phyloP scores from a whole-genome alignment of 1,140 invertebrate genomes.

The Cotesia chilonis region DNA sequence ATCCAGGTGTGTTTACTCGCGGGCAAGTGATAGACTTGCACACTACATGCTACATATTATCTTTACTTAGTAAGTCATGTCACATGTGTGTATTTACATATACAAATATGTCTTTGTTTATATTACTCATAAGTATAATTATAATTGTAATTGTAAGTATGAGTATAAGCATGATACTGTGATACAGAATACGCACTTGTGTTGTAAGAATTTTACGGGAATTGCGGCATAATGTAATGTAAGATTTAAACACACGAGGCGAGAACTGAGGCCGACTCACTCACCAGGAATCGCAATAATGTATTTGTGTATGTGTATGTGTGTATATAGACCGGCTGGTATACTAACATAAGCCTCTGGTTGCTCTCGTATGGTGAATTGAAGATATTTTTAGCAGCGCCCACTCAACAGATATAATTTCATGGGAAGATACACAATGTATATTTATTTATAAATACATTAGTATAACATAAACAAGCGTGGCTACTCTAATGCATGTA shows the following conservation, averaged over 20 bases:
- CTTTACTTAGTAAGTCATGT: no score
- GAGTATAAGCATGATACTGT: no score
- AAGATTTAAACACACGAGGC: conserved; percentile 13
- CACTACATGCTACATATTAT: background rate
- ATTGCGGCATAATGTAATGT: conserved; percentile 3
- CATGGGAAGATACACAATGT: background rate
- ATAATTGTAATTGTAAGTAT: no score
- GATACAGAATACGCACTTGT: background rate
- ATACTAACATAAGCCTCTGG: background rate
- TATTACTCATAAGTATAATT: no score
- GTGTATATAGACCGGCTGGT: background rate
- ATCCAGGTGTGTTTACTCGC: background rate
- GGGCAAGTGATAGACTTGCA: no score
- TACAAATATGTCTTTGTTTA: no score
- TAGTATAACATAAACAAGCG: background rate
- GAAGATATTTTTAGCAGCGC: conserved; percentile 19
- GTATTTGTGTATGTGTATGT: background rate
- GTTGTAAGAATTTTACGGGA: background rate
- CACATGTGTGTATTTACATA: no score
- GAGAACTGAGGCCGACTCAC: background rate
- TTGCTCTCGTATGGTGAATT: conserved; percentile 1
- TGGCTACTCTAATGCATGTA: no score
- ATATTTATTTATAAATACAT: conserved; percentile 10
- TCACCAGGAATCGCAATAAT: conserved; percentile 4
- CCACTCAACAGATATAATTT: conserved; percentile 24